phyloP scores from a whole-genome alignment of 2,113 vertebrate genomes.

The Mustelus asterias region DNA sequence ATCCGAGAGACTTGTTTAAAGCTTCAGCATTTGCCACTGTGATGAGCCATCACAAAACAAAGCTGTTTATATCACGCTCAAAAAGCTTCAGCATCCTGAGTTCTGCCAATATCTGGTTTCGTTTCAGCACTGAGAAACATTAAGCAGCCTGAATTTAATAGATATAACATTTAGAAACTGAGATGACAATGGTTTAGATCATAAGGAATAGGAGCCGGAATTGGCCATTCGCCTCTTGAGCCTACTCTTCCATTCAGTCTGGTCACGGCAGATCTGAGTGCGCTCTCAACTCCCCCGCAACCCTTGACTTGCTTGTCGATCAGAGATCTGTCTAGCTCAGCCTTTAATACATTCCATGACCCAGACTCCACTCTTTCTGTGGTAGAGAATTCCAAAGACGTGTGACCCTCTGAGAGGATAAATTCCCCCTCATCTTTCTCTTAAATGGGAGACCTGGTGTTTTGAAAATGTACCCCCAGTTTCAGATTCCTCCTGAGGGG shows the following conservation, averaged over 20 bases:
- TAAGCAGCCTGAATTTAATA: not conserved
- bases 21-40: not conserved
- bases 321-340: not conserved
- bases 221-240: not conserved
- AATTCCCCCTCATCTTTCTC: not conserved
- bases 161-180: not conserved
- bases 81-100: not conserved
- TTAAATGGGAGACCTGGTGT: not conserved
- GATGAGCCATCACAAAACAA: not conserved
- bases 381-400: not conserved
- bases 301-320: not conserved
- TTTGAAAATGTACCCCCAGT: not conserved
- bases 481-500: not conserved
- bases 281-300: not conserved
- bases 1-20: not conserved
- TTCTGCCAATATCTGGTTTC: not conserved
- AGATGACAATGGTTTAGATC: not conserved
- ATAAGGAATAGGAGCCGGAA: not conserved
- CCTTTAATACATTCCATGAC: not conserved
- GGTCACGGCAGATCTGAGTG: not conserved
- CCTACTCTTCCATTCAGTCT: not conserved
- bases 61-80: too few relatives aligned
- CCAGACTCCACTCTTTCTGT: not conserved
- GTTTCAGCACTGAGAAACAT: not conserved
- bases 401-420: not conserved